phyloP scores from a whole-genome alignment of 2,888 invertebrate genomes.

The Elmis aenea region DNA sequence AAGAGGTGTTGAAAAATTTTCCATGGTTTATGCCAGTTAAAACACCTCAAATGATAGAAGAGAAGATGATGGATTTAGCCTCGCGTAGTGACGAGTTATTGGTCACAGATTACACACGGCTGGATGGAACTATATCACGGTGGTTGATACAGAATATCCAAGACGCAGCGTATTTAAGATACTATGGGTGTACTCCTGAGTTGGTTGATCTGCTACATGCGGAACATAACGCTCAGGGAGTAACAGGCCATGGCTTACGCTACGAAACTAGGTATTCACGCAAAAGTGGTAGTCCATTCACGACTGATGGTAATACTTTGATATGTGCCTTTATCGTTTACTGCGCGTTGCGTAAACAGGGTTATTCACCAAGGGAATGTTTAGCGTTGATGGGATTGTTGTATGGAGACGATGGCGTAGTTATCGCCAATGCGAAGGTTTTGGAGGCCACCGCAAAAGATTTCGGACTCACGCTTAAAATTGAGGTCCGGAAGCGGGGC shows the following conservation, averaged over 20 bases:
- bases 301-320: no score
- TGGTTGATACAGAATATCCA: not conserved
- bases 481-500: no score
- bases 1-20: not conserved
- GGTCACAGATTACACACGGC: not conserved
- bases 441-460: no score
- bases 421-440: no score
- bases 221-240: not conserved
- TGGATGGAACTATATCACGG: not conserved
- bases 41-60: not conserved
- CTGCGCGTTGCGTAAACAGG: no score
- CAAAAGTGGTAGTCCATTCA: not conserved
- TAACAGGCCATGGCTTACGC: not conserved
- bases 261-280: not conserved
- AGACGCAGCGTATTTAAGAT: not conserved
- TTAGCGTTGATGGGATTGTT: no score
- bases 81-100: not conserved
- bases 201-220: not conserved
- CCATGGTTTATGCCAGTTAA: not conserved
- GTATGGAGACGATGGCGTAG: no score
- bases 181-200: not conserved
- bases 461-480: no score
- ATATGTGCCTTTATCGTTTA: no score
- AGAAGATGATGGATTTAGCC: not conserved
- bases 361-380: no score